phyloP scores from a whole-genome alignment of 2,888 invertebrate genomes.

The Scaptomyza caliginosa region DNA sequence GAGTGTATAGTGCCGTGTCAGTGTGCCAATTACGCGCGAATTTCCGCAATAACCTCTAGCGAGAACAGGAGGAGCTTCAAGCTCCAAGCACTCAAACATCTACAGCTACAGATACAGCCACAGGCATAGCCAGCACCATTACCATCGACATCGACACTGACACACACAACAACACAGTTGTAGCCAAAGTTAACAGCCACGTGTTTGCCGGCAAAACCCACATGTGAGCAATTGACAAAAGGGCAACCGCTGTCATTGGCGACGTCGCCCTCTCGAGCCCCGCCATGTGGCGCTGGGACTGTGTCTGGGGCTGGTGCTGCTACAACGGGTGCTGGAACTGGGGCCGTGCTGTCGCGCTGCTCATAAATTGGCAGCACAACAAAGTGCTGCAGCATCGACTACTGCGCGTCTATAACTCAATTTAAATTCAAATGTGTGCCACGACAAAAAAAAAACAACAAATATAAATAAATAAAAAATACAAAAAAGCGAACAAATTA shows the following conservation, averaged over 20 bases:
- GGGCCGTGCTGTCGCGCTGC: constrained; percentile 55
- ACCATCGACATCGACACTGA: not conserved
- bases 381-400: constrained; percentile 42
- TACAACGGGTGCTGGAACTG: constrained; percentile 8
- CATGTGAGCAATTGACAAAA: constrained; percentile 79
- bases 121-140: not conserved
- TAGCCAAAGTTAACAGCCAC: constrained; percentile 55
- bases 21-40: constrained; percentile 77
- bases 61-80: constrained; percentile 16
- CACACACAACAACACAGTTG: constrained; percentile 4
- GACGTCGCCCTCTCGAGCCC: constrained; percentile 24
- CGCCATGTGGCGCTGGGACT: constrained; percentile 56
- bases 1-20: constrained; percentile 63
- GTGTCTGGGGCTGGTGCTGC: constrained; percentile 10
- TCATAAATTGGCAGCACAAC: constrained; percentile 71
- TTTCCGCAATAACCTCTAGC: constrained; percentile 70
- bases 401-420: constrained; percentile 63
- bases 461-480: constrained; percentile 10
- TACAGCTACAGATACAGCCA: not conserved
- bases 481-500: constrained; percentile 57
- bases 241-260: constrained; percentile 66
- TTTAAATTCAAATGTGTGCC: constrained; percentile 72
- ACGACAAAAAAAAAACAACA: constrained; percentile 20
- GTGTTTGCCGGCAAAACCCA: constrained; percentile 72
- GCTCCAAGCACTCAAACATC: not conserved